Evolutionary conservation across 2,888 invertebrate species (phyloP).

Genomic region (Beris morrisii): DNA sequence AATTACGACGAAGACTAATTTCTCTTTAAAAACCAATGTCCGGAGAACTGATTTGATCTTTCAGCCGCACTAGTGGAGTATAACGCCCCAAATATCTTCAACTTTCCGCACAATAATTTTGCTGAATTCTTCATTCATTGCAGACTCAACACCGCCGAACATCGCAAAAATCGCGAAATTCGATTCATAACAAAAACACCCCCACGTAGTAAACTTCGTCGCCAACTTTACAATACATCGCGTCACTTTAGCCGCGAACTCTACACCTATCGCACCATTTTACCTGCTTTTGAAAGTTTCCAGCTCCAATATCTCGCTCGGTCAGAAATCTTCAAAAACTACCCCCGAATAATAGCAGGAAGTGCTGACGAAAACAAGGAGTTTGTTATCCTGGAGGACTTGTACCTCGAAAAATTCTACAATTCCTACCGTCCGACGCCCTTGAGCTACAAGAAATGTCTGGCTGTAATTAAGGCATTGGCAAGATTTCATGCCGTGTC

Average conservation of each 20-base stretch:
- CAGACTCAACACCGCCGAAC: too few species aligned
- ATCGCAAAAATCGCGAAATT: not conserved
- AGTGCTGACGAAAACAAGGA: constrained; percentile 56
- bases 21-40: too few species aligned
- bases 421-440: constrained; percentile 56
- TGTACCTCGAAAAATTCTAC: constrained; percentile 50
- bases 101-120: too few species aligned
- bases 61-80: too few species aligned
- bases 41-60: too few species aligned
- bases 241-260: constrained; percentile 30
- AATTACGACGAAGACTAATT: too few species aligned
- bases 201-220: constrained; percentile 21
- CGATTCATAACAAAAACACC: constrained; percentile 31
- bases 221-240: constrained; percentile 29
- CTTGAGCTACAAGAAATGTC: constrained; percentile 56
- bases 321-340: constrained; percentile 28
- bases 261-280: constrained; percentile 28
- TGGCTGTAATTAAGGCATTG: constrained; percentile 53
- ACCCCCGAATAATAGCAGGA: constrained; percentile 48
- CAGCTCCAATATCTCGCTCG: constrained; percentile 20
- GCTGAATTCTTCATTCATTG: too few species aligned
- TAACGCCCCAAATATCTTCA: too few species aligned
- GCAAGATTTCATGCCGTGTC: constrained; percentile 60
- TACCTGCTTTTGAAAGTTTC: constrained; percentile 32
- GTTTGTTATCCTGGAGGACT: constrained; percentile 58